Percentiles rank a stretch among this genome's conserved stretches.
Conservation (phyloP, 2,888 invertebrate species). For the Linnaemya tessellans region DNA sequence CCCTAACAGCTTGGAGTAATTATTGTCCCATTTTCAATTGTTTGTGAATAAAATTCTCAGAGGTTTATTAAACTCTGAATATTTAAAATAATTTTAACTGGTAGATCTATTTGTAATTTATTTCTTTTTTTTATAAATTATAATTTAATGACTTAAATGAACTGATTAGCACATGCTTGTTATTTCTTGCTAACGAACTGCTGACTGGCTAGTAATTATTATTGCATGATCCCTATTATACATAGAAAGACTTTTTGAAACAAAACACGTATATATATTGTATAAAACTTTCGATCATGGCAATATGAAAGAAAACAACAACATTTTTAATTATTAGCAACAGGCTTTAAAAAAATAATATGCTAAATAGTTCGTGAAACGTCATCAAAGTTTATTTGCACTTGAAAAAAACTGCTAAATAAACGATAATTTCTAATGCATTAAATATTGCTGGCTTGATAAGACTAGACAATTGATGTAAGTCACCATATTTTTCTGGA, state of each 20-base stretch:
- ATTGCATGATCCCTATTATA: background rate
- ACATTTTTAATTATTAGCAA: background rate
- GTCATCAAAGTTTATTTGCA: background rate
- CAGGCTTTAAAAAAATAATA: background rate
- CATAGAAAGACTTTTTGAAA: background rate
- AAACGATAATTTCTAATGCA: background rate
- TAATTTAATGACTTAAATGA: background rate
- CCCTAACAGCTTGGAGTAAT: no score
- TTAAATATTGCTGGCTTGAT: background rate
- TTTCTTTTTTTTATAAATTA: background rate
- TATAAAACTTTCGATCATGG: background rate
- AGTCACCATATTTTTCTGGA: background rate
- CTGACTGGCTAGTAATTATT: background rate
- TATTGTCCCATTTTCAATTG: no score
- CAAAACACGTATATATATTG: background rate
- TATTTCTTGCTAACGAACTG: background rate
- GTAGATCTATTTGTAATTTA: background rate
- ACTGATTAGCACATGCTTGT: background rate
- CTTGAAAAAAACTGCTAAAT: background rate
- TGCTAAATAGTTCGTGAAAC: background rate
- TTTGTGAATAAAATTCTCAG: no score
- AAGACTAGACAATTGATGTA: background rate
- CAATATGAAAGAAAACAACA: background rate
- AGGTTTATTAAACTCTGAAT: no score
- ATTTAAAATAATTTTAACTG: no score